A percentile compares a stretch with the other conserved stretches of the same genome.
phyloP scores from a whole-genome alignment of 1,140 invertebrate species.

The Littorina saxatilis region DNA sequence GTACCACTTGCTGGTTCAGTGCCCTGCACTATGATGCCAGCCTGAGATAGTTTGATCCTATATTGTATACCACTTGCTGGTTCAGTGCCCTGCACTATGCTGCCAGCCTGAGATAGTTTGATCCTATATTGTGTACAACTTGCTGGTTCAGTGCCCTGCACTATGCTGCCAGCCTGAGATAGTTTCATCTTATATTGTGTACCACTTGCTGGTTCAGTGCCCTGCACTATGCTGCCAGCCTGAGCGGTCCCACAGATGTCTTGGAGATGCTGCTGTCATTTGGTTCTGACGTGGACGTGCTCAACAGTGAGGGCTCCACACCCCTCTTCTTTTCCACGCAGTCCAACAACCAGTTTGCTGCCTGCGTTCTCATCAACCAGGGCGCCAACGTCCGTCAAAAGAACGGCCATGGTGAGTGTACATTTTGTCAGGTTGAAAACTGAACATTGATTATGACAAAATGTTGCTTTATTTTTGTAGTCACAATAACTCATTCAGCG shows the following conservation, averaged over 20 bases:
- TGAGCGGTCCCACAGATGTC: constrained; percentile 64
- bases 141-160: constrained; percentile 60
- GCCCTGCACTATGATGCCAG: too few relatives aligned
- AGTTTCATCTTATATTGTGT: too few relatives aligned
- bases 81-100: too few relatives aligned
- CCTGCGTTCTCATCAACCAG: constrained; percentile 66
- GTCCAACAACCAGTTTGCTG: constrained; percentile 70
- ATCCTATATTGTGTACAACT: too few relatives aligned
- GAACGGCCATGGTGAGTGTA: constrained; percentile 65
- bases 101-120: too few relatives aligned
- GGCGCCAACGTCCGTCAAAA: constrained; percentile 69
- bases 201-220: constrained; percentile 49
- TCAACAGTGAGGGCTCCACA: constrained; percentile 67
- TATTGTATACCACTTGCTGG: too few relatives aligned
- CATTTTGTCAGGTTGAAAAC: too few relatives aligned
- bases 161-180: constrained; percentile 68
- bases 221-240: constrained; percentile 68
- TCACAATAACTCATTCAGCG: too few relatives aligned
- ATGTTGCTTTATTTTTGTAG: too few relatives aligned
- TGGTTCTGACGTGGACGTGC: constrained; percentile 66
- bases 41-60: too few relatives aligned
- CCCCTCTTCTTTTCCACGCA: constrained; percentile 72
- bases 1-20: too few relatives aligned
- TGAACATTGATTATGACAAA: too few relatives aligned
- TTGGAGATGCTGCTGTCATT: constrained; percentile 66